A percentile compares a stretch with the other conserved stretches of the same genome.
These are phyloP conservation scores for Odontesthes bonariensis DNA, from an alignment of 2,113 vertebrate genomes.

Conservation along the genomic window DNA sequence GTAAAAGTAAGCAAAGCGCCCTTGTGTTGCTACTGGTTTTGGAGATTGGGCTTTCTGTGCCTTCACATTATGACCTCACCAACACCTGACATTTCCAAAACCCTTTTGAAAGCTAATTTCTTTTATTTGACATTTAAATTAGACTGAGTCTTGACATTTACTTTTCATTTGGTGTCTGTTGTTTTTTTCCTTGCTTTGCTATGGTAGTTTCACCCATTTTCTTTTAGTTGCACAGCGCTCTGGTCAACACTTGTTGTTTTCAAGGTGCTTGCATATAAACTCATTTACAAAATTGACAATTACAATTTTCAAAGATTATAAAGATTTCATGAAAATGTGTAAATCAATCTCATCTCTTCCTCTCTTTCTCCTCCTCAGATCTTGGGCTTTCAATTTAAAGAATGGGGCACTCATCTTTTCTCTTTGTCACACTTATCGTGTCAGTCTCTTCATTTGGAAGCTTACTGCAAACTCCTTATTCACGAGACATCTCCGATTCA, in stretches of 20 bases:
- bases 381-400: constrained; percentile 11
- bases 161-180: not conserved
- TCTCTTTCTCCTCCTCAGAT: constrained; percentile 41
- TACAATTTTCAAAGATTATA: not conserved
- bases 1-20: not conserved
- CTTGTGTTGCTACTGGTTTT: too few relatives aligned
- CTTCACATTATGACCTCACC: not conserved
- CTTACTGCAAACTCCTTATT: constrained; percentile 32
- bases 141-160: not conserved
- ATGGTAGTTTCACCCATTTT: not conserved
- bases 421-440: constrained; percentile 31
- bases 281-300: not conserved
- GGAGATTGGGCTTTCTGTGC: not conserved
- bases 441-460: constrained; percentile 45
- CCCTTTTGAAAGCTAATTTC: not conserved
- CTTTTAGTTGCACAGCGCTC: not conserved
- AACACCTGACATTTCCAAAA: not conserved
- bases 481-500: constrained; percentile 7
- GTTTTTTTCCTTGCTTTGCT: not conserved
- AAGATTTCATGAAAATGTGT: not conserved
- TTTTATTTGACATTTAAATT: not conserved
- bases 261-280: too few relatives aligned
- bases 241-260: not conserved
- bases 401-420: constrained; percentile 46
- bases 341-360: not conserved